These are phyloP conservation scores for Bos indicus DNA, from an alignment of 2,113 vertebrate genomes.

Conservation along the genomic window DNA sequence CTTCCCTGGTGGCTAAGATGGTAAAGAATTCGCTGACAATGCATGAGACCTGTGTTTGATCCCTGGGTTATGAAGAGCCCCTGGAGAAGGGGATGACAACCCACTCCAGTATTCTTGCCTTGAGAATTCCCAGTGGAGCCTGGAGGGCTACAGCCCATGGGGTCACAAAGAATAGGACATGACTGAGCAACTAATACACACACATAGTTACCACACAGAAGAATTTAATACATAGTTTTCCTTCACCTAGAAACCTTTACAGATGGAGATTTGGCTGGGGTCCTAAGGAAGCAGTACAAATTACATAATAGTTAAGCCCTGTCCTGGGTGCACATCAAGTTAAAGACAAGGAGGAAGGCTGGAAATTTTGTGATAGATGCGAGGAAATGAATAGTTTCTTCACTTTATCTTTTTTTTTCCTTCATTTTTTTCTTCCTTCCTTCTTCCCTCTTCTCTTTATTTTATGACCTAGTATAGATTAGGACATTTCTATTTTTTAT, in stretches of 20 bases:
- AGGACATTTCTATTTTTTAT: background rate
- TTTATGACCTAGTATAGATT: background rate
- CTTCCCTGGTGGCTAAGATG: background rate
- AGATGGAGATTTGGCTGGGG: background rate
- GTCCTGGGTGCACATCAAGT: background rate
- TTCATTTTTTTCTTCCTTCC: background rate
- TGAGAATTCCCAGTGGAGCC: background rate
- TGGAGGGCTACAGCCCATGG: background rate
- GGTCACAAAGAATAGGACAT: background rate
- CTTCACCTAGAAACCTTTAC: background rate
- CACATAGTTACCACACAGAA: background rate
- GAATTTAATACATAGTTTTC: background rate
- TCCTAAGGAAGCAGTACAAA: background rate
- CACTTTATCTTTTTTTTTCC: background rate
- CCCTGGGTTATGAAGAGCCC: background rate
- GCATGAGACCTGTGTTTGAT: background rate
- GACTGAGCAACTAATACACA: background rate
- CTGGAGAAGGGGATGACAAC: background rate
- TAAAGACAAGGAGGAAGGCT: background rate
- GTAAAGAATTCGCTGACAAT: background rate
- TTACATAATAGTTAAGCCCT: background rate
- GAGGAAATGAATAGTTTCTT: background rate
- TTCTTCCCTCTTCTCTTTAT: background rate
- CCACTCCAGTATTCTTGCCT: background rate
- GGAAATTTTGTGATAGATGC: background rate